Conservation (phyloP, 2,797 vertebrate species). For the Manis crassicaudata region DNA sequence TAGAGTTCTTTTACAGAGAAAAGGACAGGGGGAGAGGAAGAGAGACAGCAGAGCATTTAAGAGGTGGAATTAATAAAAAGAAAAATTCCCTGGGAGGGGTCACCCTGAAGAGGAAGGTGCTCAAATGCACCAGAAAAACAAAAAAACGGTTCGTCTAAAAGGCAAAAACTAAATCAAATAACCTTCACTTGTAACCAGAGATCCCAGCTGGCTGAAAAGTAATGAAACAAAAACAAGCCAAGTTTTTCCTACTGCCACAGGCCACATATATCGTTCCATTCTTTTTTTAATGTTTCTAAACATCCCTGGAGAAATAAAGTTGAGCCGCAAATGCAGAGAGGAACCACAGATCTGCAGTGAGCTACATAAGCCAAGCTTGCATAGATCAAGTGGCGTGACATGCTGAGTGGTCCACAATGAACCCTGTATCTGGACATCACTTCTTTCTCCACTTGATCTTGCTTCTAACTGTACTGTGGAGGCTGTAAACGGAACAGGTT, state of each 20-base stretch:
- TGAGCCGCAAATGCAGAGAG: neutral
- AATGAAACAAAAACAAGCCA: slow-evolving; percentile 66
- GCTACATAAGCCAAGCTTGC: neutral
- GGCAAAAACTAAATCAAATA: slow-evolving; percentile 74
- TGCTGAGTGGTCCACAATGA: neutral
- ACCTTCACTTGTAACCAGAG: slow-evolving; percentile 67
- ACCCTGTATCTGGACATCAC: too few relatives aligned
- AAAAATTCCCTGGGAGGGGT: slow-evolving; percentile 30
- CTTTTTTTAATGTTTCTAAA: slow-evolving; percentile 55
- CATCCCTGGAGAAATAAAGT: slow-evolving; percentile 68
- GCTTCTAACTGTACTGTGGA: neutral
- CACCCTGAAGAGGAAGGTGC: slow-evolving; percentile 16
- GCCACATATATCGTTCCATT: slow-evolving; percentile 32
- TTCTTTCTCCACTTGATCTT: neutral
- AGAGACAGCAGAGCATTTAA: neutral
- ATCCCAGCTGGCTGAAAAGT: slow-evolving; percentile 67
- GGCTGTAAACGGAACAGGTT: neutral
- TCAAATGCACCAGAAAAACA: neutral
- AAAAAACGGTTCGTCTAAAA: slow-evolving; percentile 42
- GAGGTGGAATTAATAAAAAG: neutral
- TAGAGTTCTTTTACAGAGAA: neutral
- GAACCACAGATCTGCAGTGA: neutral
- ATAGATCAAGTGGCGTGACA: neutral
- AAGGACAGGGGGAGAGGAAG: neutral
- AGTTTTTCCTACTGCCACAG: slow-evolving; percentile 41